Evolutionary conservation across 1,140 invertebrate genomes (phyloP).

Genomic region (Drosophila nikananu): DNA sequence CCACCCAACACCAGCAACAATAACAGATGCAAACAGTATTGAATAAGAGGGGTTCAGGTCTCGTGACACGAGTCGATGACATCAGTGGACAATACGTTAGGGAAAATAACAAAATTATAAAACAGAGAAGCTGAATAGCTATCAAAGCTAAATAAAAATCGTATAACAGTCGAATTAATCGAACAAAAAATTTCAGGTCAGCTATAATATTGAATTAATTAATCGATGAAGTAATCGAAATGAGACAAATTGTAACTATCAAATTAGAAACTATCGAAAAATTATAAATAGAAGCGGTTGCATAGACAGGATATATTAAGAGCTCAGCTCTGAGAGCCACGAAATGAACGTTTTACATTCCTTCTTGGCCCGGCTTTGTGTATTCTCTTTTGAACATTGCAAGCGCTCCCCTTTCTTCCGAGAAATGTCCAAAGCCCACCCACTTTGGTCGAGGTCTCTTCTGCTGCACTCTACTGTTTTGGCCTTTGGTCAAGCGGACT

Average conservation of each 20-base stretch:
- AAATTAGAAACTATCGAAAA: not conserved
- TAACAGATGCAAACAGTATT: constrained; percentile 22
- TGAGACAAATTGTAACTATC: not conserved
- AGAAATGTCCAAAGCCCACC: constrained; percentile 9
- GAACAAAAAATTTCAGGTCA: not conserved
- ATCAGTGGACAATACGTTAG: not conserved
- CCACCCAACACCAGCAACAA: constrained; percentile 17
- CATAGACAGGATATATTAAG: not conserved
- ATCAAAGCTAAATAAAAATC: not conserved
- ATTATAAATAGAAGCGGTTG: not conserved
- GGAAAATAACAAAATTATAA: not conserved
- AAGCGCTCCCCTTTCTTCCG: constrained; percentile 2
- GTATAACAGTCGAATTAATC: not conserved
- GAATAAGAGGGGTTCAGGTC: constrained; percentile 28
- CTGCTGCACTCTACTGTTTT: constrained; percentile 52
- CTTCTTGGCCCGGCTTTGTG: constrained; percentile 33
- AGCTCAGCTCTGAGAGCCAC: constrained; percentile 20
- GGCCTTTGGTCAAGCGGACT: constrained; percentile 78
- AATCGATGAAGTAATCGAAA: not conserved
- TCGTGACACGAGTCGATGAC: constrained; percentile 34
- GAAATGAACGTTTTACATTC: constrained; percentile 16
- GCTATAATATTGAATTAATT: not conserved
- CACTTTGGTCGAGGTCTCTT: constrained; percentile 12
- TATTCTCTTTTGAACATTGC: constrained; percentile 32
- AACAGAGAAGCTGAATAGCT: not conserved